phyloP scores from a whole-genome alignment of 2,888 invertebrate genomes.

The Glomeris marginata region DNA sequence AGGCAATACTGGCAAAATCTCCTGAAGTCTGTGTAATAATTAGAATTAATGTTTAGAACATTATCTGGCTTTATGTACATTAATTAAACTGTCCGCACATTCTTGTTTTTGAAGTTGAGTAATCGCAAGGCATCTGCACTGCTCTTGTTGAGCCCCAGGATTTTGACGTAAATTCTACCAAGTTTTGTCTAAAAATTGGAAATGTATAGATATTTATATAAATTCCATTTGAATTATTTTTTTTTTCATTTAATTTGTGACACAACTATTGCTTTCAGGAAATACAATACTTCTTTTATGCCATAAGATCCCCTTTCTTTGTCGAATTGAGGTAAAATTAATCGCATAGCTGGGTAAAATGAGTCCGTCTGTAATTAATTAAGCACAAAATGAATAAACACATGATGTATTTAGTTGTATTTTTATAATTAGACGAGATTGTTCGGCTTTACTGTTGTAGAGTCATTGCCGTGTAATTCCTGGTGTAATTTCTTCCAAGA shows the following conservation, averaged over 20 bases:
- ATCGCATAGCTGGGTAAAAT: slow-evolving; percentile 54
- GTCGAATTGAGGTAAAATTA: slow-evolving; percentile 64
- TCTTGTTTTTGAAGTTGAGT: slow-evolving; percentile 39
- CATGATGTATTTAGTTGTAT: not conserved
- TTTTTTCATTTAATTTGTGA: not conserved
- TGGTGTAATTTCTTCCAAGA: slow-evolving; percentile 30
- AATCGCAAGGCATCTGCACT: slow-evolving; percentile 41
- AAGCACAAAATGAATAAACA: not conserved
- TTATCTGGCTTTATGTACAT: slow-evolving; percentile 10
- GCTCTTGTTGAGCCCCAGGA: slow-evolving; percentile 54
- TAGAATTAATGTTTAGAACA: not conserved
- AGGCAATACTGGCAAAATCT: slow-evolving; percentile 71
- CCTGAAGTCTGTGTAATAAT: slow-evolving; percentile 32
- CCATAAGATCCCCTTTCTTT: slow-evolving; percentile 66
- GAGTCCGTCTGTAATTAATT: slow-evolving; percentile 37
- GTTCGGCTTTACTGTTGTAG: slow-evolving; percentile 14
- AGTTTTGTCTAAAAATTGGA: slow-evolving; percentile 38
- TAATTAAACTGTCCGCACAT: slow-evolving; percentile 25
- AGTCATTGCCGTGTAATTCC: slow-evolving; percentile 23
- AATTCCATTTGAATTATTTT: not conserved
- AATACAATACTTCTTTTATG: slow-evolving; percentile 46
- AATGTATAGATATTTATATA: not conserved
- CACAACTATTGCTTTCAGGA: too few relatives aligned
- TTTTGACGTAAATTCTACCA: slow-evolving; percentile 51
- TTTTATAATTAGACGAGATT: not conserved